Conservation (phyloP, 2,113 vertebrate species). For the Boleophthalmus pectinirostris region DNA sequence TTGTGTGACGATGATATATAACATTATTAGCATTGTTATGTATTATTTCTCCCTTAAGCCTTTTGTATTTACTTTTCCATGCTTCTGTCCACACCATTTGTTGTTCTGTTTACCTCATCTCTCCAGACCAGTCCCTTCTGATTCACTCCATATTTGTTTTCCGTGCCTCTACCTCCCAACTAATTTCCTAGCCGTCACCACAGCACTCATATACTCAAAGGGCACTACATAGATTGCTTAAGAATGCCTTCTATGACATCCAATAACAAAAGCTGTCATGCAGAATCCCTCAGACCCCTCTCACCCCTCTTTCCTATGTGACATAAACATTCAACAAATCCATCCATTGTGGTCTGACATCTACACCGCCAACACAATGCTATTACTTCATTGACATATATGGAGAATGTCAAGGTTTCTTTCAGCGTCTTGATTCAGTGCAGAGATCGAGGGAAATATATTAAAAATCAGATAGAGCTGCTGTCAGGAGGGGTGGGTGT, state of each 20-base stretch:
- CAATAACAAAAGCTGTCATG: conserved; percentile 15
- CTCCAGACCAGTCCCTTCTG: background rate
- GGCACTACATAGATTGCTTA: background rate
- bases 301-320: background rate
- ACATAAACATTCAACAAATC: background rate
- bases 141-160: conserved; percentile 10
- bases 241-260: background rate
- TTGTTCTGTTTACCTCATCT: background rate
- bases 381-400: conserved; percentile 20
- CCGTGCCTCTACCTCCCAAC: background rate
- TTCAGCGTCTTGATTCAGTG: background rate
- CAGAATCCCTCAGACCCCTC: conserved; percentile 1
- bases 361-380: conserved; percentile 7
- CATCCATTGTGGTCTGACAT: background rate
- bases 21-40: background rate
- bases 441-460: conserved; percentile 4
- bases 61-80: conserved; percentile 5
- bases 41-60: conserved; percentile 8
- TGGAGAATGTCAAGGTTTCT: conserved; percentile 12
- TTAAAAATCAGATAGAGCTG: conserved; percentile 11
- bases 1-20: background rate
- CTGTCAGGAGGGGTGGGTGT: background rate
- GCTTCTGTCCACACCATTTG: conserved; percentile 5
- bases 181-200: conserved; percentile 28
- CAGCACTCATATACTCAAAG: conserved; percentile 8